A percentile compares a stretch with the other conserved stretches of the same genome.
These are phyloP conservation scores for Sinonovacula constricta DNA, from an alignment of 1,140 invertebrate genomes.

Conservation along the genomic window DNA sequence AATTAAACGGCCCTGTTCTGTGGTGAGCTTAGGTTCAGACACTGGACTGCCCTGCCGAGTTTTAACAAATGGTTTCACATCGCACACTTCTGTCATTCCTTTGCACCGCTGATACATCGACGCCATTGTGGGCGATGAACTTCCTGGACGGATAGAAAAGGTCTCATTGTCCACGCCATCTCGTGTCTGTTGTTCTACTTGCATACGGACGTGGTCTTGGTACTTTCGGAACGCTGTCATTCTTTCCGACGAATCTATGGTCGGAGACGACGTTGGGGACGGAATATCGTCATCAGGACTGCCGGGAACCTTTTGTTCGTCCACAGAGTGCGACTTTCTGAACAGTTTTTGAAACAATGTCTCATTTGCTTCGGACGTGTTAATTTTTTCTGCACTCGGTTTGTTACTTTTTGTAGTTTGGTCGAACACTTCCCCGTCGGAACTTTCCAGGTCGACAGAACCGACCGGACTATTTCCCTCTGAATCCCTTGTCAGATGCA, in stretches of 20 bases:
- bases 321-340: slow-evolving; percentile 15
- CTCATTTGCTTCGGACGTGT: slow-evolving; percentile 6
- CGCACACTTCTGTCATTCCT: neutral
- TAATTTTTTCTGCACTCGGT: neutral
- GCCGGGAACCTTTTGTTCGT: slow-evolving; percentile 31
- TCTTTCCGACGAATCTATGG: slow-evolving; percentile 2
- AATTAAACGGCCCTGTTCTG: slow-evolving; percentile 38
- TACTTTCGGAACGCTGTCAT: slow-evolving; percentile 24
- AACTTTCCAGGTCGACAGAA: slow-evolving; percentile 34
- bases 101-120: neutral
- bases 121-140: neutral
- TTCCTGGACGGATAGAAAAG: slow-evolving; percentile 5
- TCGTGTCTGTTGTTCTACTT: slow-evolving; percentile 26
- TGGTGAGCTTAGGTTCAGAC: slow-evolving; percentile 2
- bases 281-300: slow-evolving; percentile 19
- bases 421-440: slow-evolving; percentile 34
- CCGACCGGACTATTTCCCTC: slow-evolving; percentile 37
- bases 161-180: slow-evolving; percentile 14
- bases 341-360: slow-evolving; percentile 43
- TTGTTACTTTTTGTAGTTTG: neutral
- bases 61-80: too few relatives aligned
- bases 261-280: slow-evolving; percentile 18
- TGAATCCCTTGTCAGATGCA: slow-evolving; percentile 5
- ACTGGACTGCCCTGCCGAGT: neutral
- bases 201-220: slow-evolving; percentile 29